phyloP scores from a whole-genome alignment of 2,797 vertebrate species.

The Limosa lapponica region DNA sequence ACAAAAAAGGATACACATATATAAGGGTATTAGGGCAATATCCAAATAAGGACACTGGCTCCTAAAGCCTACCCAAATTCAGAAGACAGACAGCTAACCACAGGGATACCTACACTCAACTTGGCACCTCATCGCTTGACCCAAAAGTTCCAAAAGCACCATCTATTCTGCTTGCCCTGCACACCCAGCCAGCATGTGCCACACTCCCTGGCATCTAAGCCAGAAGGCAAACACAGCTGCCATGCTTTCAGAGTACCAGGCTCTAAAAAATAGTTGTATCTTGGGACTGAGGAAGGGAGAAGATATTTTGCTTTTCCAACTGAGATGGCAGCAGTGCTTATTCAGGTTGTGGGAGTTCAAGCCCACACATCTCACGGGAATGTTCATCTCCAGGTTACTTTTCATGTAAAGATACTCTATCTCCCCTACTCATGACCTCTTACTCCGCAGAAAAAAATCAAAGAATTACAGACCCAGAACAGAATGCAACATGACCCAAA shows the following conservation, averaged over 20 bases:
- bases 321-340: background rate
- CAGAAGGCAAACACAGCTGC: background rate
- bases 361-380: background rate
- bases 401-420: background rate
- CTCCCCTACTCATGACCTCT: background rate
- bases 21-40: background rate
- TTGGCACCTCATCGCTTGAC: background rate
- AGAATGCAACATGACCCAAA: background rate
- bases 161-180: fast-evolving
- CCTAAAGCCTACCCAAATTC: background rate
- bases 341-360: background rate
- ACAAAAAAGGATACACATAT: background rate
- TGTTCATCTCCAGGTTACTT: background rate
- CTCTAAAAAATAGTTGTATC: background rate
- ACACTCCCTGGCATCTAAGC: background rate
- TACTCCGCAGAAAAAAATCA: background rate
- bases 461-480: background rate
- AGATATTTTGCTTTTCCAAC: background rate
- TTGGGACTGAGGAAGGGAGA: background rate
- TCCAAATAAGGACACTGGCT: background rate
- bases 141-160: background rate
- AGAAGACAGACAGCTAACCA: background rate
- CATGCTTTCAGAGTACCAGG: background rate
- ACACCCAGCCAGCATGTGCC: background rate
- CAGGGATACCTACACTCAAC: background rate